These are phyloP conservation scores for Tipula unca DNA, from an alignment of 2,888 invertebrate genomes.

Conservation along the genomic window DNA sequence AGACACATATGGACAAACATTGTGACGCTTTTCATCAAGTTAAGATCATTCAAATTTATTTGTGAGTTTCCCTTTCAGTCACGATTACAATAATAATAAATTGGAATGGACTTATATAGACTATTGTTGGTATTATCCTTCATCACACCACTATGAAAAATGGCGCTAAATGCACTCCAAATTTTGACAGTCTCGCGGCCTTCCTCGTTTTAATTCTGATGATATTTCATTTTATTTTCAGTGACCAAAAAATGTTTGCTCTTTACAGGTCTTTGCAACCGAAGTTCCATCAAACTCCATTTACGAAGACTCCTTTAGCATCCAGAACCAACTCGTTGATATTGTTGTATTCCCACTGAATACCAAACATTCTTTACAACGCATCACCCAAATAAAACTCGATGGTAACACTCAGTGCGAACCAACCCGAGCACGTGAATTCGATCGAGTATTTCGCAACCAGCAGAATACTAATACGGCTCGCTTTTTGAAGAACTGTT, in stretches of 20 bases:
- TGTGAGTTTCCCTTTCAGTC: no score
- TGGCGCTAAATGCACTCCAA: no score
- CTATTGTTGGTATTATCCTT: no score
- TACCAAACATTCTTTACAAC: not conserved
- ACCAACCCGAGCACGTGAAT: not conserved
- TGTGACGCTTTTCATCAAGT: no score
- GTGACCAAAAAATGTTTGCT: not conserved
- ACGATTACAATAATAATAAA: no score
- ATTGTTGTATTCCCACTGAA: not conserved
- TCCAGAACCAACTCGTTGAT: not conserved
- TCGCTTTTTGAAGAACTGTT: not conserved
- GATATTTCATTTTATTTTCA: no score
- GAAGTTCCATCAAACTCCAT: not conserved
- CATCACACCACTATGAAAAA: no score
- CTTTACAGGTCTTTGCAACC: not conserved
- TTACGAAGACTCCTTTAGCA: not conserved
- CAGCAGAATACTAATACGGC: not conserved
- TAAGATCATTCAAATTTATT: no score
- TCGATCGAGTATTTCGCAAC: not conserved
- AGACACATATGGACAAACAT: no score
- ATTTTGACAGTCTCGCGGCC: no score
- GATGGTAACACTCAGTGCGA: not conserved
- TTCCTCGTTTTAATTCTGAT: no score
- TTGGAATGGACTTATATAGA: no score
- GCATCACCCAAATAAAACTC: not conserved